Percentiles rank a stretch among this genome's conserved stretches.
These are phyloP conservation scores for Poeciliopsis occidentalis DNA, from an alignment of 2,113 vertebrate genomes.

Conservation along the genomic window DNA sequence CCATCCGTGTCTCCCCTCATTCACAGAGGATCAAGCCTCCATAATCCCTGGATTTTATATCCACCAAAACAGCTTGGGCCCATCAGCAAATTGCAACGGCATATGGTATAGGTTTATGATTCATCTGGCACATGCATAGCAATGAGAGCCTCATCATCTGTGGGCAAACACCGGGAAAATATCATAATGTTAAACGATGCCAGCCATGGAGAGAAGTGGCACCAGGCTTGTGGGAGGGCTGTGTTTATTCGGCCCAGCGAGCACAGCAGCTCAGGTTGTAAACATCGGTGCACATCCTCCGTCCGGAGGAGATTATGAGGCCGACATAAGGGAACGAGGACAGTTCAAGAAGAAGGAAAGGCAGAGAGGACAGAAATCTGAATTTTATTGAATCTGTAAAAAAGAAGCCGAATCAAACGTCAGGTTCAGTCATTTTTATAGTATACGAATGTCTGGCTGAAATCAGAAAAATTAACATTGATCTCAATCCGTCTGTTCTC, in stretches of 20 bases:
- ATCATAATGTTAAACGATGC: conserved; percentile 76
- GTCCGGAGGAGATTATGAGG: conserved; percentile 56
- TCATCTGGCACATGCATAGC: conserved; percentile 95
- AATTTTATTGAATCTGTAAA: background rate
- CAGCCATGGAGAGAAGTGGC: conserved; percentile 67
- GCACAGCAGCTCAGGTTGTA: conserved; percentile 70
- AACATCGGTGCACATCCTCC: conserved; percentile 49
- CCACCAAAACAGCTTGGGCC: conserved; percentile 99
- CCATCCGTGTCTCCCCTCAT: conserved; percentile 60
- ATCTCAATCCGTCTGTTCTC: too few relatives aligned
- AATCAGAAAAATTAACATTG: too few relatives aligned
- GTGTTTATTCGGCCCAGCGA: conserved; percentile 66
- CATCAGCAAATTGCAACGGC: conserved; percentile 98
- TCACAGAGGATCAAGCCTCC: conserved; percentile 86
- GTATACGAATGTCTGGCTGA: background rate
- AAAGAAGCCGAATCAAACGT: background rate
- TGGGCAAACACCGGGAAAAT: conserved; percentile 86
- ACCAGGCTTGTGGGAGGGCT: conserved; percentile 56
- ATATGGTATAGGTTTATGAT: conserved; percentile 99
- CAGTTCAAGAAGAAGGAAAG: conserved; percentile 18
- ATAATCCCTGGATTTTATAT: conserved; percentile 96
- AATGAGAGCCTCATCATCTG: conserved; percentile 87
- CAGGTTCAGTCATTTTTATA: background rate
- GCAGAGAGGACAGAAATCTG: background rate
- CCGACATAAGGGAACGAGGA: background rate